Percentiles rank a stretch among this genome's conserved stretches.
phyloP scores from a whole-genome alignment of 2,113 vertebrate genomes.

The Phoenicopterus ruber region DNA sequence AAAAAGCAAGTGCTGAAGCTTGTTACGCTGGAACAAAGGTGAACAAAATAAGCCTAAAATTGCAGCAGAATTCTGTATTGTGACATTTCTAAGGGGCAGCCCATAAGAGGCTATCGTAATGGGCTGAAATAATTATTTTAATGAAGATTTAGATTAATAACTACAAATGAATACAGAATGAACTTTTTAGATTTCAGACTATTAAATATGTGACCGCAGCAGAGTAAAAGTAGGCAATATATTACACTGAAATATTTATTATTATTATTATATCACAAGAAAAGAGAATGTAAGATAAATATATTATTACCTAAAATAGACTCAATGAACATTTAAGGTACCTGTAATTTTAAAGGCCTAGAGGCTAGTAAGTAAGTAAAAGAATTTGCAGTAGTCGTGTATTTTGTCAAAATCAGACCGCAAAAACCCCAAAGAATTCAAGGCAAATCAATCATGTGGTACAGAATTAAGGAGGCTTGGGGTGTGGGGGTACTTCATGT shows the following conservation, averaged over 20 bases:
- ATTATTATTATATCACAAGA: neutral
- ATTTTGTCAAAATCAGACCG: neutral
- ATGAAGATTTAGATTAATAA: neutral
- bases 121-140: neutral
- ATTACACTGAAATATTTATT: neutral
- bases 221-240: neutral
- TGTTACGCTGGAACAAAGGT: neutral
- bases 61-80: neutral
- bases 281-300: neutral
- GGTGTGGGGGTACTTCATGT: fast-evolving
- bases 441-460: neutral
- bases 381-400: neutral
- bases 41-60: neutral
- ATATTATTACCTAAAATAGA: neutral
- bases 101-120: neutral
- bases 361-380: neutral
- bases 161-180: neutral
- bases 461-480: neutral
- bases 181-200: neutral
- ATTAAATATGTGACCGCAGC: neutral
- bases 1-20: neutral
- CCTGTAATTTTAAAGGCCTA: neutral
- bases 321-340: neutral
- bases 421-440: neutral
- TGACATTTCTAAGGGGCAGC: neutral